Conservation (phyloP, 2,113 vertebrate species). For the Coregonus clupeaformis region DNA sequence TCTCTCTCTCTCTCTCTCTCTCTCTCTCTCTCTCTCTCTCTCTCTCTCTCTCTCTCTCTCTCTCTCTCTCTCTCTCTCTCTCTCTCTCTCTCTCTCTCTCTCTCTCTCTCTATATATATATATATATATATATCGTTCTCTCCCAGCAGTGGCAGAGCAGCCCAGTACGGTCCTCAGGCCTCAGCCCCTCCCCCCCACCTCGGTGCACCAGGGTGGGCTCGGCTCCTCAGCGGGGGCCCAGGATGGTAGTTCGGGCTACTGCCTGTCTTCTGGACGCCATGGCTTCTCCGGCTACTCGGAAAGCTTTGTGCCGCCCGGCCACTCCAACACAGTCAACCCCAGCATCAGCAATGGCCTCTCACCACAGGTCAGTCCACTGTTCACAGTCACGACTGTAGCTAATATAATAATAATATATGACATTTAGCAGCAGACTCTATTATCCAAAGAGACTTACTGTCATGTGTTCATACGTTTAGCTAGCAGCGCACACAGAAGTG, state of each 20-base stretch:
- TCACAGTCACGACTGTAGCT: too few relatives aligned
- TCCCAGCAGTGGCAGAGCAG: constrained; percentile 86
- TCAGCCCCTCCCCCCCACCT: constrained; percentile 96
- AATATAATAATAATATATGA: too few relatives aligned
- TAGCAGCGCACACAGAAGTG: too few relatives aligned
- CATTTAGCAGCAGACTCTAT: too few relatives aligned
- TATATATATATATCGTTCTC: too few relatives aligned
- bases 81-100: too few relatives aligned
- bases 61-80: too few relatives aligned
- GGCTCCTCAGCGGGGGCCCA: constrained; percentile 82
- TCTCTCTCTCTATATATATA: background rate
- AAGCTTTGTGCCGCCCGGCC: constrained; percentile 89
- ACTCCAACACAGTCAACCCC: constrained; percentile 91
- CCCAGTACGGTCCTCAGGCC: constrained; percentile 94
- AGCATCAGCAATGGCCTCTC: constrained; percentile 96
- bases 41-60: too few relatives aligned
- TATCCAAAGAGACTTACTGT: too few relatives aligned
- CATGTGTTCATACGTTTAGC: too few relatives aligned
- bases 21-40: background rate
- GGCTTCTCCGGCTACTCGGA: constrained; percentile 98
- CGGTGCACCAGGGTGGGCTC: constrained; percentile 88
- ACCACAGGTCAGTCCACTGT: constrained; percentile 86
- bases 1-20: too few relatives aligned
- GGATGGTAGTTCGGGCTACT: constrained; percentile 91
- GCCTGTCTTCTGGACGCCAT: constrained; percentile 91